These are phyloP conservation scores for Chelidonichthys spinosus DNA, from an alignment of 2,797 vertebrate genomes.

Conservation along the genomic window DNA sequence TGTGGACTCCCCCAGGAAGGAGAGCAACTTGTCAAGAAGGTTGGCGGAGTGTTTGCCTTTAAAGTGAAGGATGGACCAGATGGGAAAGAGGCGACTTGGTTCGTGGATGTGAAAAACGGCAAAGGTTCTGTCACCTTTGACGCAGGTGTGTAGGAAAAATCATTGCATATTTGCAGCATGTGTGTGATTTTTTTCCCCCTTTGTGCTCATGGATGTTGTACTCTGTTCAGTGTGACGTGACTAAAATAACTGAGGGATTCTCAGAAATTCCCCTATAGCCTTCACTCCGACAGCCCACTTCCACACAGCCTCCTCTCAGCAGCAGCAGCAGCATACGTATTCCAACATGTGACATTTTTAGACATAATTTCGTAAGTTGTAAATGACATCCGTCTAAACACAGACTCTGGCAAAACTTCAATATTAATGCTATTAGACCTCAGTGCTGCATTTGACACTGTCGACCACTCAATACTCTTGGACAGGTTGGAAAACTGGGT, in stretches of 20 bases:
- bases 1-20: constrained; percentile 86
- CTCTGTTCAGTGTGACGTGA: not conserved
- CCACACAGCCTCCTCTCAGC: not conserved
- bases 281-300: not conserved
- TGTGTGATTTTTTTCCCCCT: not conserved
- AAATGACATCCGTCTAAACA: too few relatives aligned
- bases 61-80: constrained; percentile 93
- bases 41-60: constrained; percentile 93
- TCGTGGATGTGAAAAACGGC: constrained; percentile 96
- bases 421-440: too few relatives aligned
- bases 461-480: too few relatives aligned
- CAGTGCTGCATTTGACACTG: too few relatives aligned
- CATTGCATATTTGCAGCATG: not conserved
- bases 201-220: not conserved
- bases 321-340: too few relatives aligned
- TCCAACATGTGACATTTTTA: not conserved
- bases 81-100: constrained; percentile 92
- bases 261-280: not conserved
- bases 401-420: too few relatives aligned
- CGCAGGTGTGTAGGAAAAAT: constrained; percentile 83
- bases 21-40: constrained; percentile 91
- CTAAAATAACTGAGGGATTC: not conserved
- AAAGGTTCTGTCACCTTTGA: constrained; percentile 90
- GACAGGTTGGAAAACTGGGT: too few relatives aligned
- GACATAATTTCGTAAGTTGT: too few relatives aligned